A percentile compares a stretch with the other conserved stretches of the same genome.
Evolutionary conservation across 2,888 invertebrate genomes (phyloP).

Genomic region (Plebejus melissa): DNA sequence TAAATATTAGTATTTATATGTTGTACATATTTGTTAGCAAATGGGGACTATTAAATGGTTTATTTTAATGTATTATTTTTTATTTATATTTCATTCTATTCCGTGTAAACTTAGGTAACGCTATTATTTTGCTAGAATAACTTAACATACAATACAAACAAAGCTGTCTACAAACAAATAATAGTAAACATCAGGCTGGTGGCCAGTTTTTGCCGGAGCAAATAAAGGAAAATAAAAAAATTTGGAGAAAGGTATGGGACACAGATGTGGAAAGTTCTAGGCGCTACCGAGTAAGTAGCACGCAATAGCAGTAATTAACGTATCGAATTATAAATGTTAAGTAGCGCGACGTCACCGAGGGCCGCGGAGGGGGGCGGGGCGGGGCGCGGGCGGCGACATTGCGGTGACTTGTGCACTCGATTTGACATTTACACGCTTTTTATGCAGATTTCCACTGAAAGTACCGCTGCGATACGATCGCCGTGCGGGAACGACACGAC

Average conservation of each 20-base stretch:
- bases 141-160: neutral
- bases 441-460: constrained; percentile 45
- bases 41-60: neutral
- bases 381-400: constrained; percentile 35
- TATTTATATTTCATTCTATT: neutral
- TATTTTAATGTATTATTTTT: neutral
- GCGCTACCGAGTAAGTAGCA: constrained; percentile 25
- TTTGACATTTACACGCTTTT: constrained; percentile 42
- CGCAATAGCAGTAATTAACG: constrained; percentile 29
- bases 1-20: neutral
- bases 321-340: constrained; percentile 28
- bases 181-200: neutral
- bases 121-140: neutral
- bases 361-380: neutral
- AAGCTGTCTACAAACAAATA: neutral
- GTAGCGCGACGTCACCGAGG: constrained; percentile 6
- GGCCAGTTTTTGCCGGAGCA: neutral
- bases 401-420: constrained; percentile 54
- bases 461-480: constrained; percentile 21
- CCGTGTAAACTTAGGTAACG: neutral
- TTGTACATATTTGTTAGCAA: constrained; percentile 3
- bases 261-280: constrained; percentile 27
- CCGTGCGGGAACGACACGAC: neutral
- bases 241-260: neutral
- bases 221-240: neutral